Evolutionary conservation across 2,113 vertebrate species (phyloP), one percentile per base, ranked within the genome.

Genomic region (Epinephelus lanceolatus): DNA sequence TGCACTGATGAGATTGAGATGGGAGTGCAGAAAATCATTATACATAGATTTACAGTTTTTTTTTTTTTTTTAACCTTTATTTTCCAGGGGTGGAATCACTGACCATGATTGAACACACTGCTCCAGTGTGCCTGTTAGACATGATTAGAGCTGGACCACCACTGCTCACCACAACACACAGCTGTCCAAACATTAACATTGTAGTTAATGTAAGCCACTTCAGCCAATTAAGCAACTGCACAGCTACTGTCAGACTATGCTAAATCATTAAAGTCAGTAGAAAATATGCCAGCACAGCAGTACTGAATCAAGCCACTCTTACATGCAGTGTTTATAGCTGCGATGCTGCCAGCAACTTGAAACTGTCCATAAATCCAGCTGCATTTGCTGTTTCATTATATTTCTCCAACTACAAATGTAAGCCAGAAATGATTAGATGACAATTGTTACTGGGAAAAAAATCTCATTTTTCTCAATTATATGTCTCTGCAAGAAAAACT

Each of bases 61-160:
- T 71, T 45, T 37, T 70, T 79, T 71, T 80, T 78, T 69, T 81
- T 68, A 80, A 70, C 27, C 57, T 77, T 55, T 86, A 23, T 67
- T 59, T 65, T 21, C 33, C 21, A 33, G 30, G 61, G 45, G 33
- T 49, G 11, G 42, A 80, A 52, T 80, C 56, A 49, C 14, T 37
- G 70, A 74, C 25, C 5, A 9, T 55, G 76, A 67, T 25, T 67
- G 9, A 85, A 73, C 33, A 63, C 15, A 14, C 62, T 30, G 56
- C 55, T 69, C 10, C 42, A 75, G 21, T 3, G 18, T 27, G 49
- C 4, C 45, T 25, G 19, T 63, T 80, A 13, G 53, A 78, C 47
- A 45, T 40, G 30, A 63, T 63, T 7, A 67, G 33, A 53, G 6
- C 30, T 27, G 47, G 49, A 69, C 63, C 47, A 33, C 33, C 15